These are phyloP conservation scores for Hippopotamus amphibius DNA, from an alignment of 2,113 vertebrate species.

Conservation along the genomic window DNA sequence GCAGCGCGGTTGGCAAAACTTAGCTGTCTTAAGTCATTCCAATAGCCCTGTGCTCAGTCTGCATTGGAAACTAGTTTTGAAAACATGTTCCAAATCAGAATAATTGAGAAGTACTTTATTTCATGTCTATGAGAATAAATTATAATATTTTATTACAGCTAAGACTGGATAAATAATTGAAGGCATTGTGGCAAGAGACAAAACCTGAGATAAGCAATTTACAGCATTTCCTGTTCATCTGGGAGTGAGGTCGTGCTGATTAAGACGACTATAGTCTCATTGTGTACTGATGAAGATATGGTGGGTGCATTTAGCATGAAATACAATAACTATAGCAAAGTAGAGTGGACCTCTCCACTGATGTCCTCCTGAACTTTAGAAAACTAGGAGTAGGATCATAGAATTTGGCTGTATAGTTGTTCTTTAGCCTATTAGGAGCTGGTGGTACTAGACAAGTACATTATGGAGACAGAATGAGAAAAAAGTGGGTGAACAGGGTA, in stretches of 20 bases:
- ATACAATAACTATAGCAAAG: background rate
- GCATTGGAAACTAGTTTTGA: background rate
- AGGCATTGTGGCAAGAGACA: slow-evolving; percentile 50
- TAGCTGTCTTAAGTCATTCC: slow-evolving; percentile 10
- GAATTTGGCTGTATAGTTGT: background rate
- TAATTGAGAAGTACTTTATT: slow-evolving; percentile 62
- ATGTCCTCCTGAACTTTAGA: slow-evolving; percentile 49
- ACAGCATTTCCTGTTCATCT: background rate
- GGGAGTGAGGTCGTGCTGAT: slow-evolving; percentile 36
- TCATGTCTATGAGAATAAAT: slow-evolving; percentile 63
- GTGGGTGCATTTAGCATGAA: background rate
- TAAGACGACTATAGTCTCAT: background rate
- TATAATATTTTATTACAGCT: slow-evolving; percentile 67
- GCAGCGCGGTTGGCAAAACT: background rate
- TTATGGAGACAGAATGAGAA: background rate
- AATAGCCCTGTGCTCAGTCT: background rate
- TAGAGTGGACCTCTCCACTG: background rate
- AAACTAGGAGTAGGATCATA: background rate
- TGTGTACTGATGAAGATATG: background rate
- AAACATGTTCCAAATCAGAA: slow-evolving; percentile 23
- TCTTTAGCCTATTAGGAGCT: background rate
- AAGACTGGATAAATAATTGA: slow-evolving; percentile 66
- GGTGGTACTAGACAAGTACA: background rate
- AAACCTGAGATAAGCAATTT: slow-evolving; percentile 56
- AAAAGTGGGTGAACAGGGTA: background rate